Base-by-base conservation (phyloP, 2,888 invertebrate species). In the Drepanosiphum platanoidis region DNA sequence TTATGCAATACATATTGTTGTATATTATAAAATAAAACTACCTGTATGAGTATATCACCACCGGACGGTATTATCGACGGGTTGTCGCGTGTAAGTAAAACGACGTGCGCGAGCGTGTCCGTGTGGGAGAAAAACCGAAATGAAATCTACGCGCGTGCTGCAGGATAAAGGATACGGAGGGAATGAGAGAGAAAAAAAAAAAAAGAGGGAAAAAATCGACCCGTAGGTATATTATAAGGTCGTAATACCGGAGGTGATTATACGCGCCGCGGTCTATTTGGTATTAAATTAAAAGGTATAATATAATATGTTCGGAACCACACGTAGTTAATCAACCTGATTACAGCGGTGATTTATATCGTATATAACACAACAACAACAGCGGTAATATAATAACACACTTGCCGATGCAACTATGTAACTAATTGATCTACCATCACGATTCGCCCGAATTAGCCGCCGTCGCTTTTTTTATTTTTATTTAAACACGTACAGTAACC, bases 221-320 rank as follows among this genome's bases (percentile, higher is more conserved):
- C 27, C 18, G 32, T 11, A 52, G 77, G 79, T 66, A n/a, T n/a
- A n/a, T n/a, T n/a, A n/a, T n/a, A 78, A 78, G 42, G 66, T n/a
- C n/a, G n/a, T 46, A 66, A 79, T 79, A 66, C 42, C 30, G 11
- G 27, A 5, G 66, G 64, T 78, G 77, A 78, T 78, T 79, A 79
- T 66, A 66, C n/a, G 30, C 42, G 42, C 39, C 46, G 66, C 79
- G 79, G 79, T 68, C 30, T 32, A 46, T 79, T 79, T 46, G 66
- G 66, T 79, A 68, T 79, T 61, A 79, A 79, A 79, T 66, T 79
- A 46, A 66, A 79, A 79, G 79, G 52, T 74, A 32, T 74, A 32
- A 15, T 42, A 15, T 39, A 39, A 13, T 46, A 46, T n/a, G 74
- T n/a, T 52, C 46, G 18, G 32, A 74, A 52, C 52, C 74, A 52